Percentiles rank a stretch among this genome's conserved stretches.
phyloP scores from a whole-genome alignment of 2,797 vertebrate species.

The Syngnathus rostellatus region DNA sequence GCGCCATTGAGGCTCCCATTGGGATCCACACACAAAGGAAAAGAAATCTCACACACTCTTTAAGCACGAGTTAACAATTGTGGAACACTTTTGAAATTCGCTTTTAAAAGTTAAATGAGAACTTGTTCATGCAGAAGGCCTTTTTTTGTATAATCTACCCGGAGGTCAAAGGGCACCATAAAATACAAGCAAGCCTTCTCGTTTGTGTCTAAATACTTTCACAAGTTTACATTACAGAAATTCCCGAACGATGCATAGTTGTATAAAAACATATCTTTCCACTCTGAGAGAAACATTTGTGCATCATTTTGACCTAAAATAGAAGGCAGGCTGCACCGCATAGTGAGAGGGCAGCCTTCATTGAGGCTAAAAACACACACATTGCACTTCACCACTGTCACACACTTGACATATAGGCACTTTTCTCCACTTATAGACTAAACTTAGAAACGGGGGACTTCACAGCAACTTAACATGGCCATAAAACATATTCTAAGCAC shows the following conservation, averaged over 20 bases:
- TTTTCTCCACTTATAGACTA: not conserved
- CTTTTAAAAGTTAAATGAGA: no score
- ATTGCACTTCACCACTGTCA: constrained; percentile 40
- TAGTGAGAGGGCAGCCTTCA: constrained; percentile 48
- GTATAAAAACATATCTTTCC: constrained; percentile 14
- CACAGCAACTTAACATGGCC: not conserved
- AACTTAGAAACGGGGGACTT: not conserved
- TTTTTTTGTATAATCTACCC: not conserved
- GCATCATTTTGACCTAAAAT: constrained; percentile 65
- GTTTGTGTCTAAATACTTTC: not conserved
- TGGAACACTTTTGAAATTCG: not conserved
- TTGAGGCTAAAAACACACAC: constrained; percentile 43
- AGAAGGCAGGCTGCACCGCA: constrained; percentile 58
- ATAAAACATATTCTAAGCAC: not conserved
- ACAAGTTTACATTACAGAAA: not conserved
- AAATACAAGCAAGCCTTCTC: not conserved
- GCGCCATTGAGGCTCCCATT: not conserved
- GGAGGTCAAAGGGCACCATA: not conserved
- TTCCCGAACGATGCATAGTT: not conserved
- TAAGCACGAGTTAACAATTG: not conserved
- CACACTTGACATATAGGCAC: constrained; percentile 20
- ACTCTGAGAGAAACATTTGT: constrained; percentile 62
- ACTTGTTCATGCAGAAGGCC: no score
- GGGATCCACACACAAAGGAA: not conserved
- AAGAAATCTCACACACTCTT: no score